These are phyloP conservation scores for Parambassis ranga DNA, from an alignment of 2,797 vertebrate species.

Conservation along the genomic window DNA sequence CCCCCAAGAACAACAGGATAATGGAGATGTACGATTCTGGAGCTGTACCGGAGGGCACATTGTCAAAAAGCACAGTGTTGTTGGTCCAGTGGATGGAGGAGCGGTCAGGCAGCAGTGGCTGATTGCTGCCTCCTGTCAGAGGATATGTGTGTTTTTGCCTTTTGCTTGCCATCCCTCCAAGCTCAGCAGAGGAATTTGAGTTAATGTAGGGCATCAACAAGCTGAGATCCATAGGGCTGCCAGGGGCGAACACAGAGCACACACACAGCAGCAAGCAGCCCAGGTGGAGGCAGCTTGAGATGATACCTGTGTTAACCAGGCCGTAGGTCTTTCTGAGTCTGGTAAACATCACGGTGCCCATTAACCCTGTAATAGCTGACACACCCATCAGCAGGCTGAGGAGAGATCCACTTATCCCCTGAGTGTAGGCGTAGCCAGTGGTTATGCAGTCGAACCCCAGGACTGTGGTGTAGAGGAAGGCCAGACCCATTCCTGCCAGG, in stretches of 20 bases:
- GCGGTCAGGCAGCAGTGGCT: constrained; percentile 81
- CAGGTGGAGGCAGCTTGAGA: constrained; percentile 83
- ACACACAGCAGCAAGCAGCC: constrained; percentile 82
- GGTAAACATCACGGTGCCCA: constrained; percentile 85
- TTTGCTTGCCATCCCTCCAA: constrained; percentile 70
- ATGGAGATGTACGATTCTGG: constrained; percentile 84
- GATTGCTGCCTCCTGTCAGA: constrained; percentile 78
- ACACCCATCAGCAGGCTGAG: constrained; percentile 84
- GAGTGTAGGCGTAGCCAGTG: constrained; percentile 83
- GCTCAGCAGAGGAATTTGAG: constrained; percentile 62
- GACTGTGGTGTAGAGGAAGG: constrained; percentile 85
- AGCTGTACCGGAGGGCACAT: constrained; percentile 68
- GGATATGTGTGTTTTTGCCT: constrained; percentile 73
- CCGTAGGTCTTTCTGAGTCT: constrained; percentile 80
- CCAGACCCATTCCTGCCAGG: constrained; percentile 83
- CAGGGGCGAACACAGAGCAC: constrained; percentile 84
- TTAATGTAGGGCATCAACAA: constrained; percentile 72
- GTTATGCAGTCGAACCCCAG: constrained; percentile 87
- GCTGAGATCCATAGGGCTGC: constrained; percentile 83
- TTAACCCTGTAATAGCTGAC: constrained; percentile 80
- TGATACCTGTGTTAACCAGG: constrained; percentile 81
- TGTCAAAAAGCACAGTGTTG: constrained; percentile 84
- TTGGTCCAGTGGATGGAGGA: constrained; percentile 88
- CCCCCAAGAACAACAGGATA: constrained; percentile 83
- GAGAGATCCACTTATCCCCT: constrained; percentile 85